phyloP scores from a whole-genome alignment of 2,113 vertebrate genomes.

The Trematomus loennbergii region DNA sequence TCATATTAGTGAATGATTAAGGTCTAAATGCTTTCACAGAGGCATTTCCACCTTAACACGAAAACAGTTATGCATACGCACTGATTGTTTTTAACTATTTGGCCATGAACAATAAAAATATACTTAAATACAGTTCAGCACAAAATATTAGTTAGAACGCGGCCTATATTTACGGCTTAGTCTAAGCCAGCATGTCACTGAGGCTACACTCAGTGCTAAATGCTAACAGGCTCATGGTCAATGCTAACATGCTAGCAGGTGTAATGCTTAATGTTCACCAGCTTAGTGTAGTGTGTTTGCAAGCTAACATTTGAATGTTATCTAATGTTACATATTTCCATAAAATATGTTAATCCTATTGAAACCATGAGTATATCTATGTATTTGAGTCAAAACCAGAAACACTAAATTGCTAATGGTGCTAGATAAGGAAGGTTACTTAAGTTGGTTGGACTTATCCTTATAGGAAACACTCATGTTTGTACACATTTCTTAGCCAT shows the following conservation, averaged over 20 bases:
- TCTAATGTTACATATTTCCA: not conserved
- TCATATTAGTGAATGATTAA: constrained; percentile 41
- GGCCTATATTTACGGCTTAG: not conserved
- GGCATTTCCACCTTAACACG: not conserved
- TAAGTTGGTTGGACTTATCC: not conserved
- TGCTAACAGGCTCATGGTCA: not conserved
- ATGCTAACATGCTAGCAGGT: not conserved
- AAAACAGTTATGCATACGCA: not conserved
- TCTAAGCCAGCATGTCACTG: not conserved
- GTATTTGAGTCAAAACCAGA: too few species aligned
- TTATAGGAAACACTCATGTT: not conserved
- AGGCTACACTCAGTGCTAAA: not conserved
- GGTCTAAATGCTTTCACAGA: constrained; percentile 19
- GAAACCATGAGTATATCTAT: too few species aligned
- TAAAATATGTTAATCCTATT: too few species aligned
- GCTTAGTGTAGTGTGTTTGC: not conserved
- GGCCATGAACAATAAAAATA: not conserved
- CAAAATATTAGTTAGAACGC: not conserved
- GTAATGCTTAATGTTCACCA: not conserved
- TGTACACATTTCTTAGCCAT: not conserved
- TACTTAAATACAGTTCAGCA: not conserved
- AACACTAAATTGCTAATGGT: not conserved
- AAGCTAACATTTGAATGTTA: not conserved
- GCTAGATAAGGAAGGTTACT: not conserved
- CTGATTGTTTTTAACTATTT: not conserved